Evolutionary conservation across 1,140 invertebrate species (phyloP), one percentile per base, ranked within the genome.

Genomic region (Chymomyza costata): DNA sequence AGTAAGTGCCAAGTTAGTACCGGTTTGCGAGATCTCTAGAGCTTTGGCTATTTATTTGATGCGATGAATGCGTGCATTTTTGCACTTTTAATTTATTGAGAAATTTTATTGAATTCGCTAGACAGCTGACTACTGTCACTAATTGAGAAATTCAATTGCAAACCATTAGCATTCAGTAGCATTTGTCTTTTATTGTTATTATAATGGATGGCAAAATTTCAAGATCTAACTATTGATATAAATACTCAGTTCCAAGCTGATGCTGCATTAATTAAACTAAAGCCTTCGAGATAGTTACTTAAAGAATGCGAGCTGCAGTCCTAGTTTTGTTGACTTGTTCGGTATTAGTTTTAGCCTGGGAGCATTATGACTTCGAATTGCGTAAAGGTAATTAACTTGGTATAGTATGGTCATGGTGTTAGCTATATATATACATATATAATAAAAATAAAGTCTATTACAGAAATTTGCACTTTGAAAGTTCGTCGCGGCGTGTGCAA

Each of bases 41-140:
- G 63, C 52, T 50, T 25, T 37, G 60, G 59, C 38, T 17, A 40
- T 48, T 54, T 64, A 39, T 65, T 43, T 21, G 34, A 28, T 48
- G 43, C 45, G 59, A 43, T 43, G 18, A 48, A 55, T 37, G 44
- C 52, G 18, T 58, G 38, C 15, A 25, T 45, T 54, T 69, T 59
- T 53, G 60, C 70, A 74, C 65, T 74, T 69, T 51, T 69, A 69
- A 76, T 74, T 74, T 74, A 76, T 74, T 74, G 65, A 54, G 61
- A 74, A 74, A 74, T 74, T 76, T 74, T 69, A 74, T 74, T 74
- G 70, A 74, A 76, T 76, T 74, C 65, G 60, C 60, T 69, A 68
- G 69, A 69, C 63, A 28, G 16, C 57, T 58, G 34, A n/a, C n/a
- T n/a, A n/a, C 35, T 58, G 51, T 74, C 53, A 74, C 45, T 38